Percentiles rank a stretch among this genome's conserved stretches.
Conservation (phyloP, 2,797 vertebrate genomes). For the Pelobates cultripes region DNA sequence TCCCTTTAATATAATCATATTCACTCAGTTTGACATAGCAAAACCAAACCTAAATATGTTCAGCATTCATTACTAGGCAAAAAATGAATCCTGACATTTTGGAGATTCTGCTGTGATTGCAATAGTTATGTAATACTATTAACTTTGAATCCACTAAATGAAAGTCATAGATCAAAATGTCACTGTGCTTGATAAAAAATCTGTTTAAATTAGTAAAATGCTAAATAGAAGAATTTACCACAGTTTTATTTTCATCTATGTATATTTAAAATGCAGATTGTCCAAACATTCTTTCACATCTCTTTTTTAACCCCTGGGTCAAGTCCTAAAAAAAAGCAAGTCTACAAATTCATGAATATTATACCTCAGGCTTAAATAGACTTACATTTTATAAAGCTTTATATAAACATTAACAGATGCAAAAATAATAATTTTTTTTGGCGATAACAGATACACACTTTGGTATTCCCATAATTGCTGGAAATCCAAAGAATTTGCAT, state of each 20-base stretch:
- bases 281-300: constrained; percentile 1
- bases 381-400: too few species aligned
- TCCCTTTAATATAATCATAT: not conserved
- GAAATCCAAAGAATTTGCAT: too few species aligned
- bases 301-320: not conserved
- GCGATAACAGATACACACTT: too few species aligned
- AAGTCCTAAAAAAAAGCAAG: too few species aligned
- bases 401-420: too few species aligned
- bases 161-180: constrained; percentile 56
- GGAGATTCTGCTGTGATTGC: constrained; percentile 43
- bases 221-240: constrained; percentile 38
- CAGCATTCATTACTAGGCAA: constrained; percentile 10
- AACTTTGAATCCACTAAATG: constrained; percentile 42
- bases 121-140: constrained; percentile 45
- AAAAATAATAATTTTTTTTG: too few species aligned
- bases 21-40: constrained; percentile 2
- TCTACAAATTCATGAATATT: not conserved
- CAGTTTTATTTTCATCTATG: constrained; percentile 31
- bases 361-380: too few species aligned
- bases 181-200: constrained; percentile 42
- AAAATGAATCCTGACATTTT: constrained; percentile 44
- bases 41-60: constrained; percentile 21
- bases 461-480: too few species aligned
- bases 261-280: constrained; percentile 4
- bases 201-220: constrained; percentile 52